Evolutionary conservation across 2,797 vertebrate genomes (phyloP), one percentile per base, ranked within the genome.

Genomic region (Amphiprion clarkii): DNA sequence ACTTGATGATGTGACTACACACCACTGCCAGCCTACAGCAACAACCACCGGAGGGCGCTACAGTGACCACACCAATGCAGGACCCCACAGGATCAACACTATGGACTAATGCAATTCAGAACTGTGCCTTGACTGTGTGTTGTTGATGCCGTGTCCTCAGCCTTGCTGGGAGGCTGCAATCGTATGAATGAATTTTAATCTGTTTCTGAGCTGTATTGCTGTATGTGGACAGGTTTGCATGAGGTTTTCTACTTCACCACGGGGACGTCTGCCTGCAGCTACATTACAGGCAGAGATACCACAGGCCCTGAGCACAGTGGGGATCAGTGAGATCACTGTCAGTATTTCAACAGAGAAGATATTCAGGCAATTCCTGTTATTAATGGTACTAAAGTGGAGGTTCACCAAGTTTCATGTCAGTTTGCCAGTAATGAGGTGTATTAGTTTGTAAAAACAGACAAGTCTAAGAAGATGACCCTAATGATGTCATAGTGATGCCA

Each of bases 71-170:
- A 19, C 17, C 17, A 46, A 46, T 19, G 17, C 44, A 46, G 44
- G 17, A 16, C 44, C 44, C 21, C 81, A 55, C 36, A 59, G 52
- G 62, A 82, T 61, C 53, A 31, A 78, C 79, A 70, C 83, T 62
- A 78, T 25, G 31, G 74, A 90, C 80, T 84, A 62, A 90, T 92
- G 90, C 85, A 89, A 87, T 80, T 88, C 87, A 90, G 87, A 87
- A 76, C 82, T 86, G 93, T 94, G 93, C 94, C 94, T 95, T 95
- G 91, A 93, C 81, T 67, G 17, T 42, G 79, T 87, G 72, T 81
- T 40, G 57, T 83, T 66, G 60, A 74, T 76, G 81, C 78, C 36
- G 54, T 58, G 68, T 88, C 52, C 68, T 71, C 68, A 79, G 75
- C 71, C 78, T 79, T 21, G 6, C 54, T 23, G 53, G 49, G 67